phyloP scores from a whole-genome alignment of 2,113 vertebrate genomes.

The Pungitius pungitius region DNA sequence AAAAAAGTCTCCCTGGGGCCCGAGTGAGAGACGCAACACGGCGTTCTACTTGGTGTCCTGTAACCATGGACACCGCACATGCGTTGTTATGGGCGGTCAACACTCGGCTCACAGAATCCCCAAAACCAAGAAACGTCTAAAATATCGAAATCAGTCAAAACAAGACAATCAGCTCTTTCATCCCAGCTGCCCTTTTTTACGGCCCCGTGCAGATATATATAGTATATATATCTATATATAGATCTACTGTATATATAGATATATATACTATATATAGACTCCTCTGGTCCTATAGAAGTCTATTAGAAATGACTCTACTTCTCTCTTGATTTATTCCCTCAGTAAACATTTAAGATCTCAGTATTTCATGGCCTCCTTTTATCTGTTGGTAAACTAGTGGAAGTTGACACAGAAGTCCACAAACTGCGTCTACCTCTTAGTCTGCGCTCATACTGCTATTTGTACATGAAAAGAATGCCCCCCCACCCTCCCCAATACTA shows the following conservation, averaged over 20 bases:
- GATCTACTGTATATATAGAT: too few species aligned
- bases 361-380: too few species aligned
- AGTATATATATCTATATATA: too few species aligned
- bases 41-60: constrained; percentile 29
- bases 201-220: too few species aligned
- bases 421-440: not conserved
- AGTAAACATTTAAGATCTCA: too few species aligned
- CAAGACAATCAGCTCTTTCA: constrained; percentile 66
- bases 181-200: constrained; percentile 60
- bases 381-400: not conserved
- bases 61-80: constrained; percentile 43
- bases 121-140: constrained; percentile 59
- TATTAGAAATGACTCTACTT: too few species aligned
- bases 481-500: too few species aligned
- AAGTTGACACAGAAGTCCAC: too few species aligned
- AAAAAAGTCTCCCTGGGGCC: not conserved
- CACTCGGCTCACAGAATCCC: constrained; percentile 55
- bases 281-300: too few species aligned
- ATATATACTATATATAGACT: too few species aligned
- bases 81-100: constrained; percentile 62
- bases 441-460: not conserved
- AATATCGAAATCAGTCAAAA: constrained; percentile 71
- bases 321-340: too few species aligned
- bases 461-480: constrained; percentile 20
- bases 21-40: constrained; percentile 54